Evolutionary conservation across 2,888 invertebrate genomes (phyloP).

Genomic region (Steinernema scapterisci): DNA sequence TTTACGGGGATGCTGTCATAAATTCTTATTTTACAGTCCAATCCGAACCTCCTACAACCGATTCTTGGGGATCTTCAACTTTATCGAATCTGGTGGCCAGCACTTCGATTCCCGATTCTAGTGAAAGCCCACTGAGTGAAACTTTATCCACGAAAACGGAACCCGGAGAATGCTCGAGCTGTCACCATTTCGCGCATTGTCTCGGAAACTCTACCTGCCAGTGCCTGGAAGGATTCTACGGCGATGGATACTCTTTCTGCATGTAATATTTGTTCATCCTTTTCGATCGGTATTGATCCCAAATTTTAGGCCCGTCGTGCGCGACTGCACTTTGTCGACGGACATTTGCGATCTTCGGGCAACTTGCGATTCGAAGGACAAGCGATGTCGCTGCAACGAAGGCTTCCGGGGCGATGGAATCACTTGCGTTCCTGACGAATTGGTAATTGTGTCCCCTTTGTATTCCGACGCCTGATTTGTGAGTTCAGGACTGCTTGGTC

Average conservation of each 20-base stretch:
- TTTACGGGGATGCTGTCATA: too few relatives aligned
- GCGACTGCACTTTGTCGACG: neutral
- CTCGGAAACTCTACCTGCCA: neutral
- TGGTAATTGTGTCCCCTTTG: neutral
- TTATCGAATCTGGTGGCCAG: neutral
- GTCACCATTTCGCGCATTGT: neutral
- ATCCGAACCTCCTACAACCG: conserved; percentile 15
- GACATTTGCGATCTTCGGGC: neutral
- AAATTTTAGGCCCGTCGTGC: neutral
- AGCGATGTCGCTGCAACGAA: neutral
- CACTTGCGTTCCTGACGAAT: conserved; percentile 73
- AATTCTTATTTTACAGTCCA: neutral
- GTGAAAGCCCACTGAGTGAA: neutral
- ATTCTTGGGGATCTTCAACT: too few relatives aligned
- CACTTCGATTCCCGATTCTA: neutral
- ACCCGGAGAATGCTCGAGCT: neutral
- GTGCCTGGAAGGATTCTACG: neutral
- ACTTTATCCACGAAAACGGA: neutral
- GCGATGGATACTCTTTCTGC: neutral
- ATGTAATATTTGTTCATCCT: too few relatives aligned
- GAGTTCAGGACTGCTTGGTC: neutral
- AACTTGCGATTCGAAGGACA: neutral
- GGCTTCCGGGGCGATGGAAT: conserved; percentile 93
- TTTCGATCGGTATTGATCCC: too few relatives aligned
- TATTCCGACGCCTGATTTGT: neutral